Base-by-base conservation (phyloP, 1,140 invertebrate species). In the Phocides pigmalion region DNA sequence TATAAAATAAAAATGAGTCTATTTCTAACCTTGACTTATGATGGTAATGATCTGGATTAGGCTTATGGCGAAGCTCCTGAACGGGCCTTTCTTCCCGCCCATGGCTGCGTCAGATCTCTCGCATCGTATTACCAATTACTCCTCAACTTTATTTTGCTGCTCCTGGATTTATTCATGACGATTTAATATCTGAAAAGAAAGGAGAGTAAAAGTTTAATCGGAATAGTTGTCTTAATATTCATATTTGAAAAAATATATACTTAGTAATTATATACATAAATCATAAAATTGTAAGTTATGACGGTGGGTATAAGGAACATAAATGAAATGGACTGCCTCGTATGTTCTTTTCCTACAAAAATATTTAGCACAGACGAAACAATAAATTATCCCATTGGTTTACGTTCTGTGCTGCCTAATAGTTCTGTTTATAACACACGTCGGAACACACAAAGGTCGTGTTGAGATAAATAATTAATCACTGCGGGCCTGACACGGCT, bases 41-140 rank as follows among this genome's bases (percentile, higher is more conserved):
- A 90, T 87, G 14, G 87, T 89, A 56, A 90, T 87, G 64, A 90
- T 85, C 58, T 90, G 87, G 59, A 89, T 82, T 42, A 90, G 65
- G 77, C 81, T 86, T 74, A 90, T 89, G 22, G 81, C 78, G 70
- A 90, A 82, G 72, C 81, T 85, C 73, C 76, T 74, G 72, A 79
- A 87, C 39, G 85, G 81, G 44, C 81, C 80, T 12, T 81, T 81
- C 79, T 76, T 79, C 59, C 81, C 72, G 67, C 66, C 81, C 85
- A 88, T 88, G 62, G 64, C 79, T 66, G 66, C 74, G 71, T 82
- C 67, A 71, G 67, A 62, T 46, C 62, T 62, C 53, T 77, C 44
- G 51, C 66, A 70, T 74, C 39, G 28, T 68, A 51, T 72, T 62
- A 76, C 44, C 64, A 65, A 44, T 62, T 35, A 69, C 68, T 54